Base-by-base conservation (phyloP, 35 echinoderm and acorn worm species). In the Amphiura filiformis region DNA sequence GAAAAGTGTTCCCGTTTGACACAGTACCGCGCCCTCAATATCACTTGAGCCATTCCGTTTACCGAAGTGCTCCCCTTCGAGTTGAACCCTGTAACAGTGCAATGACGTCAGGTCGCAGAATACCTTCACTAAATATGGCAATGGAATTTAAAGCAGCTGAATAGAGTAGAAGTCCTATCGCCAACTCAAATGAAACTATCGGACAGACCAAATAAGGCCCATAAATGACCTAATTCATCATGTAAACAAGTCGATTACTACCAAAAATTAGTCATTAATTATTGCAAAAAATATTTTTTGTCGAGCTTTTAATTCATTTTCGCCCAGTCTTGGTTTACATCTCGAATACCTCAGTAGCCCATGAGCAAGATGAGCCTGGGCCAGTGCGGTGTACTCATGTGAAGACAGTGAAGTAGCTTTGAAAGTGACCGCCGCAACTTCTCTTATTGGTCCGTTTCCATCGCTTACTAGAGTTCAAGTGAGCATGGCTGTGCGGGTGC, bases 111-210 rank as follows among this genome's bases (percentile, higher is more conserved):
- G 85, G 20, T 56, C 77, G 81, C 76, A 86, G 90, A 96, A 96
- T 96, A 96, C 90, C 94, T 96, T 96, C 94, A 89, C 94, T 96
- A 96, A 92, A 96, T 96, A 92, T 87, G 94, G 94, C 75, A 92
- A 92, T 92, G 94, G 90, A 89, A 96, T 96, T 83, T 57, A 76
- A 92, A 77, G 90, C 81, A 92, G 94, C 65, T 86, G 78, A 56
- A 36, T 38, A 57, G 52, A 76, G 35, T 28, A 39, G 52, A 61
- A 92, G 37, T 75, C 85, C 84, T 80, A 56, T 31, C 70, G 76
- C 31, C 75, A 84, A 39, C 65, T 57, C 36, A 65, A 80, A 77
- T 82, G 78, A 39, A 81, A 31, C 77, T 49, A 17, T 34, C 65
- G 15, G 38, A 82, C 39, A 26, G 31, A 35, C 85, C 84, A 38